Evolutionary conservation across 2,797 vertebrate species (phyloP), one percentile per base, ranked within the genome.

Genomic region (Lates japonicus): DNA sequence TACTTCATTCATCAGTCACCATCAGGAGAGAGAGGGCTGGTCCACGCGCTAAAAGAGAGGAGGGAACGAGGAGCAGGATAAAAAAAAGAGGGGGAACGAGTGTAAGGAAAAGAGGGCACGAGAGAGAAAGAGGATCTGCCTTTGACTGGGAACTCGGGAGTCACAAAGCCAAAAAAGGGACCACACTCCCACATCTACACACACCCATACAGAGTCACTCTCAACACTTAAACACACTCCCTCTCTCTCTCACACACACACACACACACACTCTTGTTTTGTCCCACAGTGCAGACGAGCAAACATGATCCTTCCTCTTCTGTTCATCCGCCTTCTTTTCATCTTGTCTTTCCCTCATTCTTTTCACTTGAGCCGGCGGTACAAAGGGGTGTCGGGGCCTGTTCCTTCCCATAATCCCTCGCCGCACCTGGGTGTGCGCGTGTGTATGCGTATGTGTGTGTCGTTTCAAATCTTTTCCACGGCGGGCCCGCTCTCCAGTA

Each of bases 1-100:
- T 79, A 85, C 90, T 90, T 93, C 93, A 95, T 95, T 95, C 95
- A 95, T 91, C 94, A 95, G 93, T 93, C 94, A 92, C 91, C 93
- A 93, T 94, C 92, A 76, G n/a, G 88, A 80, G 85, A 91, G 88
- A 88, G 90, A 80, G 89, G 88, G 84, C n/a, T n/a, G n/a, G n/a
- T n/a, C 90, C 80, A 94, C 6, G 55, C 52, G 83, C 90, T 93
- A 93, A 92, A 92, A 92, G 90, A 93, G 89, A 88, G 89, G 92
- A 90, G 90, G 88, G 78, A 71, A 87, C 20, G 52, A 71, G 78
- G 81, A 85, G 79, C 70, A 90, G 90, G 92, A 94, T 92, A 70
- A 92, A 93, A 74, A 37, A 71, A 73, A 77, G 62, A 60, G 68
- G 74, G 90, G 84, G 79, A 69, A 81, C 25, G 74, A 93, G 90